Conservation (phyloP, 2,113 vertebrate species). For the Drymodes brunneopygia region DNA sequence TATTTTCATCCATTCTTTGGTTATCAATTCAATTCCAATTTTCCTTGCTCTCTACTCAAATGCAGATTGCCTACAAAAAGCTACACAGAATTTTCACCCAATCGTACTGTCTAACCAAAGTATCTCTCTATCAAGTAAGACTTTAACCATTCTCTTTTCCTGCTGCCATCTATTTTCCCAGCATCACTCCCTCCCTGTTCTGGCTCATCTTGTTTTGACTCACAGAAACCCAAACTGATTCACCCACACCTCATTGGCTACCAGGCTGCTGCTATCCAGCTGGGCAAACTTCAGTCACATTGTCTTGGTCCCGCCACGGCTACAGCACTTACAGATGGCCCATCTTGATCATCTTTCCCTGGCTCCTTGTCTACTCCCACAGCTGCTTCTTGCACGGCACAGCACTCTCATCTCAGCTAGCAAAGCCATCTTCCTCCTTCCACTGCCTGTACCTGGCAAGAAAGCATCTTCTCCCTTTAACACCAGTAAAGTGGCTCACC, state of each 20-base stretch:
- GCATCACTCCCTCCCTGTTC: background rate
- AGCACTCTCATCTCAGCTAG: accelerated
- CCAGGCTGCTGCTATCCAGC: background rate
- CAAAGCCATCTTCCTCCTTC: background rate
- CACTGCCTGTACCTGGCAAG: background rate
- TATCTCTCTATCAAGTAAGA: background rate
- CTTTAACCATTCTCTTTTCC: background rate
- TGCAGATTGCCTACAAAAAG: background rate
- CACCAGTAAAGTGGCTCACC: background rate
- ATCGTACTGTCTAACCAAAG: accelerated
- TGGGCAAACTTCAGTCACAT: background rate
- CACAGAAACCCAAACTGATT: background rate
- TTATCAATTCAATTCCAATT: background rate
- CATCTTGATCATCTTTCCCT: background rate
- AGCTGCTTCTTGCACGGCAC: background rate
- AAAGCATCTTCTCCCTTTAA: background rate
- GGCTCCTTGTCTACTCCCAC: accelerated
- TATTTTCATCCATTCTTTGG: background rate
- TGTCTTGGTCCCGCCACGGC: too few species aligned
- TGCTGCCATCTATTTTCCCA: background rate
- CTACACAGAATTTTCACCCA: background rate
- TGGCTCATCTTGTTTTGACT: background rate
- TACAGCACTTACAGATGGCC: background rate
- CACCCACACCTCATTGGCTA: background rate
- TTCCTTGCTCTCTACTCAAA: background rate